Conservation (phyloP, 2,888 invertebrate genomes). For the Oscheius sp. region DNA sequence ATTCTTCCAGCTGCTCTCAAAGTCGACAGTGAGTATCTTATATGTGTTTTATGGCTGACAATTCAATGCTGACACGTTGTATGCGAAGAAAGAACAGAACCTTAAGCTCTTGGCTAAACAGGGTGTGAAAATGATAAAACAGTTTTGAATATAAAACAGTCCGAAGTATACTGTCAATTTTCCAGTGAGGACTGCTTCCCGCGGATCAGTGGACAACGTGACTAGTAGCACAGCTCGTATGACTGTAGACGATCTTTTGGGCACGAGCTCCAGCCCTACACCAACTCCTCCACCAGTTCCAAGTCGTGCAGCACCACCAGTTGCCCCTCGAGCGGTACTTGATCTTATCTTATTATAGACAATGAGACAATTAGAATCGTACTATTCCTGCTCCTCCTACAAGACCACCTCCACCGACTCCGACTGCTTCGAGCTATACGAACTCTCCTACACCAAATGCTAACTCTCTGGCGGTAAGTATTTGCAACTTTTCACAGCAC, state of each 20-base stretch:
- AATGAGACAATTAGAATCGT: not conserved
- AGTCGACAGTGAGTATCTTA: constrained; percentile 20
- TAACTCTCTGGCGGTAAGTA: constrained; percentile 19
- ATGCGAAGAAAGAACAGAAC: too few species aligned
- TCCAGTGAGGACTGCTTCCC: constrained; percentile 28
- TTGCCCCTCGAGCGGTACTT: constrained; percentile 41
- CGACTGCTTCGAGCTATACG: constrained; percentile 63
- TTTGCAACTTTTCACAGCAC: not conserved
- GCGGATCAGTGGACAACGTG: not conserved
- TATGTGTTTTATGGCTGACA: not conserved
- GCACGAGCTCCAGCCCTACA: not conserved
- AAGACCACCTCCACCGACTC: constrained; percentile 41
- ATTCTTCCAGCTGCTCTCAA: constrained; percentile 14
- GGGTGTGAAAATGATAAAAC: too few species aligned
- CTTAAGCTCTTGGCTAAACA: too few species aligned
- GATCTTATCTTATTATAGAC: not conserved
- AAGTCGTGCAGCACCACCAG: constrained; percentile 15
- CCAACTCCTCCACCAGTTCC: constrained; percentile 16
- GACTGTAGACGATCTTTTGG: constrained; percentile 45
- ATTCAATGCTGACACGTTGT: too few species aligned
- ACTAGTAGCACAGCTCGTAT: constrained; percentile 3
- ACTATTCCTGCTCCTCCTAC: constrained; percentile 46
- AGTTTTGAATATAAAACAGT: too few species aligned
- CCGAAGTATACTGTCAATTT: too few species aligned
- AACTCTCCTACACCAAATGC: constrained; percentile 78